Conservation (phyloP, 2,113 vertebrate genomes). For the Castor canadensis region DNA sequence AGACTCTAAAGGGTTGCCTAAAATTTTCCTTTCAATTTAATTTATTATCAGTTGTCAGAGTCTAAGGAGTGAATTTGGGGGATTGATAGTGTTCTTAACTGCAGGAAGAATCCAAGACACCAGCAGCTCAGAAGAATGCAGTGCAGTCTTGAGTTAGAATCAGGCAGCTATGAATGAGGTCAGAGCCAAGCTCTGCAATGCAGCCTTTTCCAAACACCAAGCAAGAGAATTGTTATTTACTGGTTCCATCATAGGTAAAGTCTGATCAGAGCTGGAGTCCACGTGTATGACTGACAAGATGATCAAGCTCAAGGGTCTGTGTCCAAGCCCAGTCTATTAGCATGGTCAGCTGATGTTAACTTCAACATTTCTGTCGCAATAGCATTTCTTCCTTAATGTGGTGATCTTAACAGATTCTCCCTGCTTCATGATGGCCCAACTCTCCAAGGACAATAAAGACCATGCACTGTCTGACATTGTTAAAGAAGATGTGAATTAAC, state of each 20-base stretch:
- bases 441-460: background rate
- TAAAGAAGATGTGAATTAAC: background rate
- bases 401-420: background rate
- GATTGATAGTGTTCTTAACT: background rate
- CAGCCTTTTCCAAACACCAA: background rate
- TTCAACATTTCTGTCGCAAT: background rate
- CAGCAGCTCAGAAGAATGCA: background rate
- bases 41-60: background rate
- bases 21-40: background rate
- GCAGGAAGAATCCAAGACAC: background rate
- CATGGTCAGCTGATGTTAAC: background rate
- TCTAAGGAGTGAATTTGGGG: background rate
- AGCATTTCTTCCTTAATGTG: background rate
- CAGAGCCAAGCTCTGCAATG: slow-evolving; percentile 14
- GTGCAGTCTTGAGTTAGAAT: background rate
- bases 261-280: background rate
- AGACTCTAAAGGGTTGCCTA: background rate
- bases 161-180: background rate
- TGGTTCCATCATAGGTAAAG: background rate
- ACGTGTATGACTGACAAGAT: background rate
- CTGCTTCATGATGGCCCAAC: background rate
- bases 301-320: background rate
- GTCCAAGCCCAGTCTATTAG: background rate
- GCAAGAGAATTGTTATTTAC: background rate
- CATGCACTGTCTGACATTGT: background rate